phyloP scores from a whole-genome alignment of 2,888 invertebrate genomes.

The Brenthis hecate region DNA sequence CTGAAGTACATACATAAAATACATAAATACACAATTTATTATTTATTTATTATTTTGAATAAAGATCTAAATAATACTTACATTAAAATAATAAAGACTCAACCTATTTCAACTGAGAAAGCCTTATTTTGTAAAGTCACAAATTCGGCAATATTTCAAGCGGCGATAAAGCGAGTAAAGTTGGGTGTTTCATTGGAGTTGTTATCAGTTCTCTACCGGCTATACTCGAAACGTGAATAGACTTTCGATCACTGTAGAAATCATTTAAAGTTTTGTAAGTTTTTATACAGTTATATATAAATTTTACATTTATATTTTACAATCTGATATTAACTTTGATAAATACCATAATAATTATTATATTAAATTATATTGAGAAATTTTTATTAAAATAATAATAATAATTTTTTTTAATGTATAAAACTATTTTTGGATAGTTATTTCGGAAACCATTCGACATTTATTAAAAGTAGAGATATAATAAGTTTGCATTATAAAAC shows the following conservation, averaged over 20 bases:
- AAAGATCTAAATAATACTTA: background rate
- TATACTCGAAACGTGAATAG: constrained; percentile 32
- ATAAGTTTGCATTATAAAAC: background rate
- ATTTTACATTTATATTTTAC: background rate
- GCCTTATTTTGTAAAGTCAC: constrained; percentile 61
- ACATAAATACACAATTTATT: too few relatives aligned
- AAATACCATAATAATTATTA: too few relatives aligned
- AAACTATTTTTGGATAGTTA: too few relatives aligned
- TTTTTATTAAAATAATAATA: too few relatives aligned
- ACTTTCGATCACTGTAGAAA: constrained; percentile 27
- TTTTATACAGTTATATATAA: background rate
- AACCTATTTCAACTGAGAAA: constrained; percentile 42
- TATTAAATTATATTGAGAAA: too few relatives aligned
- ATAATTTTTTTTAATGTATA: too few relatives aligned
- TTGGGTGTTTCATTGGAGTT: constrained; percentile 71
- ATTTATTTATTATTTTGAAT: too few relatives aligned
- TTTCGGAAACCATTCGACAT: too few relatives aligned
- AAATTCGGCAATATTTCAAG: constrained; percentile 70
- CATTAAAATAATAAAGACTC: constrained; percentile 1
- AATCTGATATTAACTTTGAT: too few relatives aligned
- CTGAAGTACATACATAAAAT: too few relatives aligned
- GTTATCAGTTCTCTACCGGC: constrained; percentile 60
- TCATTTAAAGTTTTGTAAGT: constrained; percentile 5
- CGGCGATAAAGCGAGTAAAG: constrained; percentile 65
- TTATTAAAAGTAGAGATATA: too few relatives aligned